phyloP scores from a whole-genome alignment of 1,140 invertebrate genomes.

The Ctenoplectra terminalis region DNA sequence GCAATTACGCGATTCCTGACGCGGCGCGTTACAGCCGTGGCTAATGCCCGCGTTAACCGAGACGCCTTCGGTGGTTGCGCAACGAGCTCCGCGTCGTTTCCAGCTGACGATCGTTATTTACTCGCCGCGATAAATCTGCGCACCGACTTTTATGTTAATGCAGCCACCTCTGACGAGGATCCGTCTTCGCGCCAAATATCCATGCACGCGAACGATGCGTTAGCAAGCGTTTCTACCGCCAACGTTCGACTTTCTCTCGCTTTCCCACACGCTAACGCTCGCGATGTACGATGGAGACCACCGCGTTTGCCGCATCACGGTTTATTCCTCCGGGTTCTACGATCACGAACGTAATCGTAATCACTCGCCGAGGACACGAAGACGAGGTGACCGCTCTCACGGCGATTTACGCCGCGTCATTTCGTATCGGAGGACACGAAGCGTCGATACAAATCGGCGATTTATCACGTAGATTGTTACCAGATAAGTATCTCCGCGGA shows the following conservation, averaged over 20 bases:
- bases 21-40: neutral
- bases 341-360: slow-evolving; percentile 16
- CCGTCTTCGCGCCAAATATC: slow-evolving; percentile 4
- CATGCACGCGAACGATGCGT: slow-evolving; percentile 8
- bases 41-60: slow-evolving; percentile 15
- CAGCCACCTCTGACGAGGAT: neutral
- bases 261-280: neutral
- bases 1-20: neutral
- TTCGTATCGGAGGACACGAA: slow-evolving; percentile 19
- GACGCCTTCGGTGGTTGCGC: slow-evolving; percentile 3
- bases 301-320: no score
- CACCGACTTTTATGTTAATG: slow-evolving; percentile 23
- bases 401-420: slow-evolving; percentile 3
- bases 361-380: neutral
- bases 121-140: slow-evolving; percentile 13
- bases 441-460: slow-evolving; percentile 69
- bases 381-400: neutral
- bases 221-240: neutral
- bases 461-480: slow-evolving; percentile 71
- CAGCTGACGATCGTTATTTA: slow-evolving; percentile 32
- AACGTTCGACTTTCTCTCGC: slow-evolving; percentile 20
- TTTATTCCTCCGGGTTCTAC: no score
- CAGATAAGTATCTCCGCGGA: slow-evolving; percentile 49
- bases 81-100: neutral
- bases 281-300: no score